A percentile compares a stretch with the other conserved stretches of the same genome.
phyloP scores from a whole-genome alignment of 2,888 invertebrate genomes.

The Macaria notata region DNA sequence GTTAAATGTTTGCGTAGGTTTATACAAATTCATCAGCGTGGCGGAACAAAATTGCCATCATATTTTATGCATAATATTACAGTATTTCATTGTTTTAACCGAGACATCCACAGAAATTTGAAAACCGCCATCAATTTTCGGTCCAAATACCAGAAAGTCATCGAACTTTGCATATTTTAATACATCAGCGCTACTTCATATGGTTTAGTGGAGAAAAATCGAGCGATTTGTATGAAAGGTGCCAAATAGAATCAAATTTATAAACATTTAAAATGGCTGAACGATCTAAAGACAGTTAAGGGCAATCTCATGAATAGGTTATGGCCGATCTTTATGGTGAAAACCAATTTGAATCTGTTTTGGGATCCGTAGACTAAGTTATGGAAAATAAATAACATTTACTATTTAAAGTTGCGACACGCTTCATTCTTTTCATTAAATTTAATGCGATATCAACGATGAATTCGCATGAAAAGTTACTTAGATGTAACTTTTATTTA shows the following conservation, averaged over 20 bases:
- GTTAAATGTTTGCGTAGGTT: no score
- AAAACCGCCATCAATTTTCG: constrained; percentile 14
- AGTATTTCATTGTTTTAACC: no score
- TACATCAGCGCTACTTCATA: constrained; percentile 60
- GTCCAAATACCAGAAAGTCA: constrained; percentile 16
- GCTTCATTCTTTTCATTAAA: no score
- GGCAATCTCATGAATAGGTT: constrained; percentile 67
- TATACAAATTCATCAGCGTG: no score
- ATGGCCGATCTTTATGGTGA: constrained; percentile 58
- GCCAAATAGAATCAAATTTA: constrained; percentile 56
- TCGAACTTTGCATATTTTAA: constrained; percentile 56
- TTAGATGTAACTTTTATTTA: no score
- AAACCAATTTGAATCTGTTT: constrained; percentile 46
- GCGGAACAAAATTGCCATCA: no score
- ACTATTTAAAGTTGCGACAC: no score
- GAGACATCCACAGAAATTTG: constrained; percentile 1
- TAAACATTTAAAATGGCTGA: constrained; percentile 66
- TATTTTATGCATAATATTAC: no score
- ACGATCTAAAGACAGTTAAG: constrained; percentile 63
- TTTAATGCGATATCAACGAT: no score
- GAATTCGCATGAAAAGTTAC: no score
- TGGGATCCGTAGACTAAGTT: constrained; percentile 7
- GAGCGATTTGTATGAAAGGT: constrained; percentile 62
- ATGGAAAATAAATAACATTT: constrained; percentile 1
- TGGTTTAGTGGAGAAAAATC: constrained; percentile 59